These are phyloP conservation scores for Hemicrepidius hirtus DNA, from an alignment of 2,888 invertebrate species.

Conservation along the genomic window DNA sequence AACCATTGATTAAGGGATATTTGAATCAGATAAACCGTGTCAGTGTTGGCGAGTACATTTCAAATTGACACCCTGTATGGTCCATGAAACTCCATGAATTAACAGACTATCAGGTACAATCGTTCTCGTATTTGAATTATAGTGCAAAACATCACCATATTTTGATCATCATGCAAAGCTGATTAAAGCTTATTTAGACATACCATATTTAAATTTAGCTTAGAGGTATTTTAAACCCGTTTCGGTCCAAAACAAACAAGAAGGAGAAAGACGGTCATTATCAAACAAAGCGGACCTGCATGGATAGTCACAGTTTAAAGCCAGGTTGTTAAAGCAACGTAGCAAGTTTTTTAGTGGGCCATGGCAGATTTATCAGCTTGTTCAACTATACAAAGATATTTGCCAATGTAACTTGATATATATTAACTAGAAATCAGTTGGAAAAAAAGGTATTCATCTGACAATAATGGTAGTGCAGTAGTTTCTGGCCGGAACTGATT, in stretches of 20 bases:
- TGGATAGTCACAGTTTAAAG: conserved; percentile 38
- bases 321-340: conserved; percentile 24
- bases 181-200: conserved; percentile 32
- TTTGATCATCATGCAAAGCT: conserved; percentile 24
- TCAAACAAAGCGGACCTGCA: conserved; percentile 46
- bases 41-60: neutral
- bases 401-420: conserved; percentile 41
- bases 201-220: conserved; percentile 31
- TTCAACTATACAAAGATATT: conserved; percentile 26
- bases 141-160: neutral
- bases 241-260: conserved; percentile 40
- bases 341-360: conserved; percentile 41
- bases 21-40: too few species aligned
- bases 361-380: conserved; percentile 32
- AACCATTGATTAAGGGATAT: too few species aligned
- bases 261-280: conserved; percentile 41
- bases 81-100: too few species aligned
- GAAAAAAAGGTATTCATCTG: neutral
- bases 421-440: conserved; percentile 35
- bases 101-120: conserved; percentile 1
- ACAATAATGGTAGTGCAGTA: too few species aligned
- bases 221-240: conserved; percentile 39
- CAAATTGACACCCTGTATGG: too few species aligned
- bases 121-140: neutral
- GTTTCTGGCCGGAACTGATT: too few species aligned